phyloP scores from a whole-genome alignment of 2,888 invertebrate genomes.

The Thereva nobilitata region DNA sequence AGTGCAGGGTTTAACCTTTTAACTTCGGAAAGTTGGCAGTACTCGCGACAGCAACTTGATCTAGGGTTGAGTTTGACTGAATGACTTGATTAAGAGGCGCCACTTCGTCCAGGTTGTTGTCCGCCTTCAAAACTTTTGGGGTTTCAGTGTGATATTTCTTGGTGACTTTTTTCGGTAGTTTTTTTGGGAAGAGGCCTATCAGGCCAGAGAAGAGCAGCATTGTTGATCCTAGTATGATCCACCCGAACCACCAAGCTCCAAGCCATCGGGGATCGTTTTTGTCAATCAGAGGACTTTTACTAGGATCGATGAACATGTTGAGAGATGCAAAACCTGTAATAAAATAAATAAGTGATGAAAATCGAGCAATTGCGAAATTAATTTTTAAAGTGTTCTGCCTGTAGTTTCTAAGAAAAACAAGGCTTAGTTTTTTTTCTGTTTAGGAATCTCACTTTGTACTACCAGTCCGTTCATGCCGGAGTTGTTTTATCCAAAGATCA shows the following conservation, averaged over 20 bases:
- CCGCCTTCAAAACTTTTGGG: slow-evolving; percentile 51
- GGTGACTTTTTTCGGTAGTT: slow-evolving; percentile 49
- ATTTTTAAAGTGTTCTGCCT: no score
- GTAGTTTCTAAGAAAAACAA: no score
- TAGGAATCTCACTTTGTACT: no score
- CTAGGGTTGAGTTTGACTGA: slow-evolving; percentile 50
- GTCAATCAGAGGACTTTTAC: slow-evolving; percentile 64
- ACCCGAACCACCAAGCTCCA: slow-evolving; percentile 79
- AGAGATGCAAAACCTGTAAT: slow-evolving; percentile 57
- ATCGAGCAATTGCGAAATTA: not conserved
- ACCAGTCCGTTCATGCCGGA: no score
- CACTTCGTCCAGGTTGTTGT: slow-evolving; percentile 49
- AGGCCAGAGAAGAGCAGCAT: slow-evolving; percentile 66
- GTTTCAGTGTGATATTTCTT: slow-evolving; percentile 50
- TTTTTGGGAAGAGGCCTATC: slow-evolving; percentile 67
- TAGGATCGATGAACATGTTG: slow-evolving; percentile 65
- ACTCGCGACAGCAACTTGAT: slow-evolving; percentile 46
- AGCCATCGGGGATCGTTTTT: slow-evolving; percentile 68
- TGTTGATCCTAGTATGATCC: slow-evolving; percentile 60
- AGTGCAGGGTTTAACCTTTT: slow-evolving; percentile 50
- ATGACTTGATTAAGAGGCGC: slow-evolving; percentile 48
- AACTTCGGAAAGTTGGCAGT: slow-evolving; percentile 53
- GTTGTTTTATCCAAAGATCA: no score
- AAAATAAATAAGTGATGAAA: not conserved
- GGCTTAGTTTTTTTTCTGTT: no score